Percentiles rank a stretch among this genome's conserved stretches.
Conservation (phyloP, 92 coral and sea anemone species). For the Desmophyllum pertusum region DNA sequence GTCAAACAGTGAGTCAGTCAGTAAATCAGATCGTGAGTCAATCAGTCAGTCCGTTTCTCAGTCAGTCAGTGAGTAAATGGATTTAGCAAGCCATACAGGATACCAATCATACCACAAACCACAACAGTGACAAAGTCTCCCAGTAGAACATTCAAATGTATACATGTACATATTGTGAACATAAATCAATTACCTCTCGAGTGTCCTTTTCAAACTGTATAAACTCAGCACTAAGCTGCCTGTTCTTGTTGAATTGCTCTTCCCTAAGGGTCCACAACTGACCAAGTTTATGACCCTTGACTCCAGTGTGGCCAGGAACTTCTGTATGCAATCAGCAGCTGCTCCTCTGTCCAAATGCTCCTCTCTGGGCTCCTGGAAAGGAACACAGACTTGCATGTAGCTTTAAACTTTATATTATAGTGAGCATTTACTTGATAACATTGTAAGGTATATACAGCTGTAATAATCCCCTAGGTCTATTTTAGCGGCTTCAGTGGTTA, state of each 20-base stretch:
- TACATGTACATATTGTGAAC: background rate
- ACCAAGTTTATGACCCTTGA: conserved; percentile 84
- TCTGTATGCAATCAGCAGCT: conserved; percentile 78
- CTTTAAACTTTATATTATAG: background rate
- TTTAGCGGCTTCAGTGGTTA: background rate
- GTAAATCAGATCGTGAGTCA: background rate
- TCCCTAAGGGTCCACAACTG: conserved; percentile 93
- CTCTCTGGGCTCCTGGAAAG: conserved; percentile 82
- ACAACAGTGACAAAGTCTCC: background rate
- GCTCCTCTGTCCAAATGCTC: conserved; percentile 80
- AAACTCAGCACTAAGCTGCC: conserved; percentile 88
- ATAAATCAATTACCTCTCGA: conserved; percentile 72
- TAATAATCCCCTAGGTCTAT: background rate
- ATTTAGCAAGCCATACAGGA: background rate
- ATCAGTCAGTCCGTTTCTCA: background rate
- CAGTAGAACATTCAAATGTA: background rate
- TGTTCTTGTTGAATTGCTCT: conserved; percentile 83
- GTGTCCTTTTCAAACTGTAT: conserved; percentile 95
- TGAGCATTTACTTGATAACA: background rate
- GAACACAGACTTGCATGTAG: background rate
- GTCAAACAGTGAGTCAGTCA: background rate
- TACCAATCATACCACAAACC: background rate
- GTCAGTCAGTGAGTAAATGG: background rate
- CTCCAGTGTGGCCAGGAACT: conserved; percentile 83
- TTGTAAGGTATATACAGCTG: background rate